Conservation (phyloP, 2,797 vertebrate genomes). For the Platyrinchus mystaceus region DNA sequence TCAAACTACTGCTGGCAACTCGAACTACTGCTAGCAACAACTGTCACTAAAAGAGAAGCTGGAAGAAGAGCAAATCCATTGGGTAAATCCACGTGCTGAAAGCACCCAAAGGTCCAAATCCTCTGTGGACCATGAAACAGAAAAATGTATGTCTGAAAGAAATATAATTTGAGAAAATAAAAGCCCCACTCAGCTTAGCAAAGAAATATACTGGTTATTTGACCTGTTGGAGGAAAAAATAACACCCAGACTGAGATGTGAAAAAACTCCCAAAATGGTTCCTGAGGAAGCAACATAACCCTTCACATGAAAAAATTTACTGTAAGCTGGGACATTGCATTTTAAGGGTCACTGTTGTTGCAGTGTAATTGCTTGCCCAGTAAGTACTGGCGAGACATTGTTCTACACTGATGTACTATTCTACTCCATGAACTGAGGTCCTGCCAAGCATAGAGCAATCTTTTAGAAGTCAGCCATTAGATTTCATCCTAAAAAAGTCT, state of each 20-base stretch:
- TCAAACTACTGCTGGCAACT: neutral
- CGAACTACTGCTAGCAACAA: neutral
- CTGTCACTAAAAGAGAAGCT: neutral
- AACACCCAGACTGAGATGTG: neutral
- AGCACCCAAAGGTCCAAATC: neutral
- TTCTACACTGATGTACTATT: constrained; percentile 15
- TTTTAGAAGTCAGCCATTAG: neutral
- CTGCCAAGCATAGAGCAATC: neutral
- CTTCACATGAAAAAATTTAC: constrained; percentile 26
- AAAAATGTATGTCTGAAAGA: constrained; percentile 70
- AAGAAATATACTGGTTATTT: constrained; percentile 63
- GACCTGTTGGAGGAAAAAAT: constrained; percentile 65
- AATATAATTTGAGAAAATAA: constrained; percentile 61
- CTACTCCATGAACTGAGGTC: neutral
- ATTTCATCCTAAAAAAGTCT: neutral
- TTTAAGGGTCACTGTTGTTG: constrained; percentile 26
- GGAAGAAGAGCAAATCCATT: neutral
- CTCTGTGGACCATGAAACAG: constrained; percentile 49
- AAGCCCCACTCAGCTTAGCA: constrained; percentile 15
- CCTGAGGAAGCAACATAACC: constrained; percentile 32
- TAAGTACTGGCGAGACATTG: constrained; percentile 2
- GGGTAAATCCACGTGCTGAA: neutral
- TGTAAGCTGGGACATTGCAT: neutral
- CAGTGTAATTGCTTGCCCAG: constrained; percentile 40
- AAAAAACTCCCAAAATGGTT: constrained; percentile 18